A percentile compares a stretch with the other conserved stretches of the same genome.
Conservation (phyloP, 2,888 invertebrate species). For the Leptopilina syphax region DNA sequence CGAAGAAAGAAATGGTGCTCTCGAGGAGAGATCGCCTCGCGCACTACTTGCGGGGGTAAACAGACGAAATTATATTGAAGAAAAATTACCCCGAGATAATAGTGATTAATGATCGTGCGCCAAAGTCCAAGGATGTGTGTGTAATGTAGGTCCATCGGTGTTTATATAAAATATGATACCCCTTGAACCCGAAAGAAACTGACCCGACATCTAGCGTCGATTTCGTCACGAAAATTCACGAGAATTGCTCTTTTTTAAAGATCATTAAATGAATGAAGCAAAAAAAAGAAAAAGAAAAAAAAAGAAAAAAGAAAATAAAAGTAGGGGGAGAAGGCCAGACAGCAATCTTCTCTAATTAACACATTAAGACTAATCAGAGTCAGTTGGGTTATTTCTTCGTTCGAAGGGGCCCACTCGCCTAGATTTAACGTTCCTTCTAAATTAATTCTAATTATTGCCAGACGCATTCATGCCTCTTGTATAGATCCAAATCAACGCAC, state of each 20-base stretch:
- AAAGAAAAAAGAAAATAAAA: no score
- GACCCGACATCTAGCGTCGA: constrained; percentile 59
- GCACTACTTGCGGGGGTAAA: constrained; percentile 70
- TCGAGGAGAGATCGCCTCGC: constrained; percentile 58
- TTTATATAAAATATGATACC: constrained; percentile 69
- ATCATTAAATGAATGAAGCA: constrained; percentile 47
- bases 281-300: constrained; percentile 23
- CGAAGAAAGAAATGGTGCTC: background rate
- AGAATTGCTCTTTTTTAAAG: constrained; percentile 39
- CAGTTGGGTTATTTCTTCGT: constrained; percentile 71
- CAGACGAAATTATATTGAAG: constrained; percentile 75
- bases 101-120: constrained; percentile 71
- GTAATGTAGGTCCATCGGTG: constrained; percentile 44
- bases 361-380: constrained; percentile 75
- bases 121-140: constrained; percentile 46
- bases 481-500: constrained; percentile 54
- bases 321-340: constrained; percentile 59
- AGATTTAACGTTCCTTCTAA: constrained; percentile 74
- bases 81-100: constrained; percentile 74
- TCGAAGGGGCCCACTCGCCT: constrained; percentile 71
- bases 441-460: constrained; percentile 75
- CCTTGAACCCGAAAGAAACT: constrained; percentile 58
- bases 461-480: constrained; percentile 61
- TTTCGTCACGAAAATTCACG: constrained; percentile 54
- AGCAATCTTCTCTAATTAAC: constrained; percentile 75